Evolutionary conservation across 2,797 vertebrate species (phyloP).

Genomic region (Tinamus major): DNA sequence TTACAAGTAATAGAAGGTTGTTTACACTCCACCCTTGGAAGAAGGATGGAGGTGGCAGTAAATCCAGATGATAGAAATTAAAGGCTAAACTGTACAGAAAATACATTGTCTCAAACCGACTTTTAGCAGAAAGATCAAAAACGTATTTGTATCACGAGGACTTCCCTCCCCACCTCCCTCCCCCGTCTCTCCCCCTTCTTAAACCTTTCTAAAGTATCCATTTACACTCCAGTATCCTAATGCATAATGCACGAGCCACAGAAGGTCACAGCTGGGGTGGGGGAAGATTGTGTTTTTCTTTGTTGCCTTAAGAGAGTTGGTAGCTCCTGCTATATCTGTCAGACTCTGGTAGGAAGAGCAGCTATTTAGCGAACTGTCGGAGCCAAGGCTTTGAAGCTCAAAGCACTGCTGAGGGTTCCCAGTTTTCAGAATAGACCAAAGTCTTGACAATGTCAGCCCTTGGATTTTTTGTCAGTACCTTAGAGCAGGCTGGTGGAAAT

Average conservation of each 20-base stretch:
- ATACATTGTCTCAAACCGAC: slow-evolving; percentile 24
- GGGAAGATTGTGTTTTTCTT: not conserved
- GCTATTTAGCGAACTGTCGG: slow-evolving; percentile 25
- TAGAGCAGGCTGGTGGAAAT: not conserved
- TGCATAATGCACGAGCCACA: slow-evolving; percentile 43
- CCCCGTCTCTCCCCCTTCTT: not conserved
- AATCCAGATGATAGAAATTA: slow-evolving; percentile 34
- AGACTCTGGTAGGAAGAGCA: slow-evolving; percentile 5
- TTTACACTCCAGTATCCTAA: slow-evolving; percentile 45
- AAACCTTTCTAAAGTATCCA: slow-evolving; percentile 15
- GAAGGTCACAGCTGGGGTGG: slow-evolving; percentile 24
- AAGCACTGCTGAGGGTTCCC: not conserved
- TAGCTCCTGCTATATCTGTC: not conserved
- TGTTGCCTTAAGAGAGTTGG: slow-evolving; percentile 6
- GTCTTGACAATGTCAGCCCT: not conserved
- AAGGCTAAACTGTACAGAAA: slow-evolving; percentile 55
- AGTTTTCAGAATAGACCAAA: not conserved
- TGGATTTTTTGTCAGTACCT: not conserved
- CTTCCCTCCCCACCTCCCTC: too few species aligned
- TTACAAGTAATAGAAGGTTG: not conserved
- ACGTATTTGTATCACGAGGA: not conserved
- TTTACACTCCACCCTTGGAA: not conserved
- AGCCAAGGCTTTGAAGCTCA: slow-evolving; percentile 30
- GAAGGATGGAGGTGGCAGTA: slow-evolving; percentile 3
- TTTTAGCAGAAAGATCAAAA: slow-evolving; percentile 15